phyloP scores from a whole-genome alignment of 2,113 vertebrate genomes.

The Stigmatopora nigra region DNA sequence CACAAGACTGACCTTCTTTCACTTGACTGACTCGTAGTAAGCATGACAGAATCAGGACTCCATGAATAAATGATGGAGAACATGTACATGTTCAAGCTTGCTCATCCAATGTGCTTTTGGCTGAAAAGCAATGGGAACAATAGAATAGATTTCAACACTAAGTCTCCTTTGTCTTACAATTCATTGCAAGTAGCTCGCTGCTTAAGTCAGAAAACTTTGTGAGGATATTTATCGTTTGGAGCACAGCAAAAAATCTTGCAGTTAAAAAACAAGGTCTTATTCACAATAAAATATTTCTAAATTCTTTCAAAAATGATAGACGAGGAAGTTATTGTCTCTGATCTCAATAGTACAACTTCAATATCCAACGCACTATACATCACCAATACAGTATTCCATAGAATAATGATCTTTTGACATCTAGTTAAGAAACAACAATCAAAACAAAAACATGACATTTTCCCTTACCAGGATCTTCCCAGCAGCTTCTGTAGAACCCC shows the following conservation, averaged over 20 bases:
- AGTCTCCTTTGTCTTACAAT: slow-evolving; percentile 14
- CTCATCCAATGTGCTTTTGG: slow-evolving; percentile 8
- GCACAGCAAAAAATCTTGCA: neutral
- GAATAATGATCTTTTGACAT: neutral
- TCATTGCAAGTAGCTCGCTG: neutral
- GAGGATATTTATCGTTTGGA: neutral
- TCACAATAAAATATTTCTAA: neutral
- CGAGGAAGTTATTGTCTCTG: neutral
- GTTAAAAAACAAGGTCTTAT: neutral
- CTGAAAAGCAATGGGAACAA: slow-evolving; percentile 34
- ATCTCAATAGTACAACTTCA: neutral
- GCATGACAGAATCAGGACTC: slow-evolving; percentile 64
- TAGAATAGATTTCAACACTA: slow-evolving; percentile 16
- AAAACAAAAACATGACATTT: neutral
- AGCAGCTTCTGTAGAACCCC: neutral
- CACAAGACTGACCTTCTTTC: slow-evolving; percentile 43
- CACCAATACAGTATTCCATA: neutral
- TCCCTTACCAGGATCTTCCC: slow-evolving; percentile 17
- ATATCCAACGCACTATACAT: neutral
- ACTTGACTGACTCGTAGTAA: slow-evolving; percentile 41
- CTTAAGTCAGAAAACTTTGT: neutral
- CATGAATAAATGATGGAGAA: slow-evolving; percentile 62
- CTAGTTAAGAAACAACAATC: neutral
- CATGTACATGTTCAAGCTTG: slow-evolving; percentile 30
- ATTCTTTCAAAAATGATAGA: neutral